A percentile compares a stretch with the other conserved stretches of the same genome.
Conservation (phyloP, 2,888 invertebrate species). For the Metellina segmentata region DNA sequence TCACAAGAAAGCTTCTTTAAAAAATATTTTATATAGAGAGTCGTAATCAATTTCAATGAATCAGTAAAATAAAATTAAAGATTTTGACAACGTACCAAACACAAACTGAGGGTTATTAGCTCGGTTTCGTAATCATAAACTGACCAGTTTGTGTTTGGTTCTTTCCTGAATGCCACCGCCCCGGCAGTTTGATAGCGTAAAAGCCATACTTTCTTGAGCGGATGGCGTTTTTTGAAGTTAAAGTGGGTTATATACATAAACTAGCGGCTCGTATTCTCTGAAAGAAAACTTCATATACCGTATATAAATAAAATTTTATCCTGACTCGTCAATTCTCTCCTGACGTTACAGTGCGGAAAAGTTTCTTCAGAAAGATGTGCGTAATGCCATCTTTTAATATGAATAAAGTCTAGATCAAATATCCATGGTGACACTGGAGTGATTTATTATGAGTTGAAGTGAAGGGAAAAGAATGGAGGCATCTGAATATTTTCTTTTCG, state of each 20-base stretch:
- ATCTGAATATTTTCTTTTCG: background rate
- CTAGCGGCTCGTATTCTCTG: slow-evolving; percentile 28
- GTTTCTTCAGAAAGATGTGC: slow-evolving; percentile 9
- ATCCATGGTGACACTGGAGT: slow-evolving; percentile 39
- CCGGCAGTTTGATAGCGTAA: slow-evolving; percentile 22
- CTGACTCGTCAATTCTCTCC: background rate
- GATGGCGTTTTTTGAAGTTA: slow-evolving; percentile 34
- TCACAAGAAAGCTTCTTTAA: no score
- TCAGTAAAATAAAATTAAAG: no score
- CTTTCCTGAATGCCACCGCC: background rate
- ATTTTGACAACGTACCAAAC: no score
- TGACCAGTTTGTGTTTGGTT: background rate
- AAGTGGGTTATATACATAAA: slow-evolving; percentile 52
- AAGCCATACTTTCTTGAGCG: slow-evolving; percentile 17
- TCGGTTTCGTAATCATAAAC: background rate
- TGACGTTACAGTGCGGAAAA: slow-evolving; percentile 2
- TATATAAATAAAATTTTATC: slow-evolving; percentile 29
- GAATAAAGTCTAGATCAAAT: slow-evolving; percentile 35
- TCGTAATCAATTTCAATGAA: no score
- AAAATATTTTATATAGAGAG: no score
- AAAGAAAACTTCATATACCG: slow-evolving; percentile 9
- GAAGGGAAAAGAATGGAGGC: background rate
- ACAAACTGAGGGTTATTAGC: no score
- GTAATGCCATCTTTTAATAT: slow-evolving; percentile 41
- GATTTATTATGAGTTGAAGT: slow-evolving; percentile 6